phyloP scores from a whole-genome alignment of 2,113 vertebrate genomes.

The Oncorhynchus mykiss region DNA sequence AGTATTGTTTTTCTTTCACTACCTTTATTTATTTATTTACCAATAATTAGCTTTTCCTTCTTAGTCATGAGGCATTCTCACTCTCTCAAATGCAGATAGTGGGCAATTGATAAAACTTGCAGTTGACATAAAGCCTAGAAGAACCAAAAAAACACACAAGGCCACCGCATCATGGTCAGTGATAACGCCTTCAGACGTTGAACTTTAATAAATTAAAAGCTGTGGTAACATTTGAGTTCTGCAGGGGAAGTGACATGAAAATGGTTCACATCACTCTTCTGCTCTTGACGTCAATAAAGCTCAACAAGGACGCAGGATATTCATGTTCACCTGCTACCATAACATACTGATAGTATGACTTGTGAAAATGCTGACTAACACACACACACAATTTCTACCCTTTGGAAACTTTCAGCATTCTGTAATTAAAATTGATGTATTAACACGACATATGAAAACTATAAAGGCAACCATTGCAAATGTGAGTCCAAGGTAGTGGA shows the following conservation, averaged over 20 bases:
- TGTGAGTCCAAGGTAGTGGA: slow-evolving; percentile 11
- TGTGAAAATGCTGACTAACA: slow-evolving; percentile 38
- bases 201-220: slow-evolving; percentile 77
- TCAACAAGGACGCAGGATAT: slow-evolving; percentile 14
- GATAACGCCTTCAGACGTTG: slow-evolving; percentile 32
- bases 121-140: not conserved
- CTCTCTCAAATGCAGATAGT: not conserved
- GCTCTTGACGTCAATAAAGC: not conserved
- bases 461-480: slow-evolving; percentile 60
- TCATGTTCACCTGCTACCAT: slow-evolving; percentile 29
- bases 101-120: not conserved
- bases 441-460: slow-evolving; percentile 22
- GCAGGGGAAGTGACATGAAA: slow-evolving; percentile 33
- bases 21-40: no score
- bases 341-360: not conserved
- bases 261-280: not conserved
- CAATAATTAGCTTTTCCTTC: not conserved
- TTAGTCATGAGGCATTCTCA: not conserved
- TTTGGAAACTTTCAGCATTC: slow-evolving; percentile 64
- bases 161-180: not conserved
- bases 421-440: slow-evolving; percentile 35
- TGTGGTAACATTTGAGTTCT: slow-evolving; percentile 46
- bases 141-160: not conserved
- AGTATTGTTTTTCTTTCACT: not conserved
- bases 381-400: slow-evolving; percentile 35